A percentile compares a stretch with the other conserved stretches of the same genome.
phyloP scores from a whole-genome alignment of 2,113 vertebrate species.

The Leucopsar rothschildi region DNA sequence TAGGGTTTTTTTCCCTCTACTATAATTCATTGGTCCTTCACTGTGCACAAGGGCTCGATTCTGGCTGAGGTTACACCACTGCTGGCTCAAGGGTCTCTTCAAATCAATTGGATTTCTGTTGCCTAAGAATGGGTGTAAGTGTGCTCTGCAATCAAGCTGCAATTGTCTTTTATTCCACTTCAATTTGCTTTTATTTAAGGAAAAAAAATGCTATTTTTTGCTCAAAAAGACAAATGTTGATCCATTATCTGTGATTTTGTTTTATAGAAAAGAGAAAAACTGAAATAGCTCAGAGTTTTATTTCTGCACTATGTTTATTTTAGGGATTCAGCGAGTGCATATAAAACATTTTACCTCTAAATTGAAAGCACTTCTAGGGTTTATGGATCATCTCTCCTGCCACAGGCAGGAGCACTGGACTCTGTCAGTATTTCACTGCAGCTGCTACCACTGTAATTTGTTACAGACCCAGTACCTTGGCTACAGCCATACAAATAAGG shows the following conservation, averaged over 20 bases:
- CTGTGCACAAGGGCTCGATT: background rate
- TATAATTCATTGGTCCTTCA: background rate
- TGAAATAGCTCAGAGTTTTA: constrained; percentile 3
- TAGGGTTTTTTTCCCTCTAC: background rate
- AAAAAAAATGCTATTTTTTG: background rate
- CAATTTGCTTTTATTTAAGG: background rate
- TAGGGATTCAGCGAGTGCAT: background rate
- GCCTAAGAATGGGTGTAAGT: background rate
- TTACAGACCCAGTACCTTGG: background rate
- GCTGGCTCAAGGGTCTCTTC: background rate
- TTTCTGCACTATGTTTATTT: constrained; percentile 18
- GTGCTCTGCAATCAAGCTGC: background rate
- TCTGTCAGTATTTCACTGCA: background rate
- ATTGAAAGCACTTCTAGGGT: background rate
- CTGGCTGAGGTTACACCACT: background rate
- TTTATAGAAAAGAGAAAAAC: background rate
- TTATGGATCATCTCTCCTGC: constrained; percentile 7
- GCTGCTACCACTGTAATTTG: background rate
- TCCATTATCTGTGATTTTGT: background rate
- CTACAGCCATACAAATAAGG: background rate
- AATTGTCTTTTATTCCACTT: constrained; percentile 6
- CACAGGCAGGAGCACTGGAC: background rate
- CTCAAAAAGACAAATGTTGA: background rate
- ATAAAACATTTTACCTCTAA: constrained; percentile 19
- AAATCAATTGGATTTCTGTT: background rate